Conservation (phyloP, 1,140 invertebrate genomes). For the Galleria mellonella region DNA sequence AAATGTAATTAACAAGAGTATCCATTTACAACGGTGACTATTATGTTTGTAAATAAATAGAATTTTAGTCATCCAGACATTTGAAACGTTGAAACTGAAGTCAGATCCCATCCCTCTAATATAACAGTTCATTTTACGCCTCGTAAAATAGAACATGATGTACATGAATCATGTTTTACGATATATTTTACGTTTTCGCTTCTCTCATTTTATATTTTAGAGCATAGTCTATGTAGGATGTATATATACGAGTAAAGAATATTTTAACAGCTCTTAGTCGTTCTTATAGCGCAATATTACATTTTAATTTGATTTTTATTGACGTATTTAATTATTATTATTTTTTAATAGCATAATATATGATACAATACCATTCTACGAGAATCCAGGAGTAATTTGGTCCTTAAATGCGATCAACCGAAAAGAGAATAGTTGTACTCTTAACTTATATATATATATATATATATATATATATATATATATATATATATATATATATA, state of each 20-base stretch:
- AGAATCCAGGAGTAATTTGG: no score
- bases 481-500: no score
- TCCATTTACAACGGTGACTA: no score
- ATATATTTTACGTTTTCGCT: conserved; percentile 31
- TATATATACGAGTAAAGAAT: conserved; percentile 1
- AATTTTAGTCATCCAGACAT: no score
- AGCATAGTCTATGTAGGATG: conserved; percentile 2
- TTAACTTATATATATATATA: no score
- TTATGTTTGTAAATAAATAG: no score
- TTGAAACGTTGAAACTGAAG: no score
- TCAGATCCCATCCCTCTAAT: neutral
- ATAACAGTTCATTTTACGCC: conserved; percentile 35
- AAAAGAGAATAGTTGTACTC: no score
- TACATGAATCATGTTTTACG: conserved; percentile 38
- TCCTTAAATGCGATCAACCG: no score
- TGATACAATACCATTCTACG: neutral
- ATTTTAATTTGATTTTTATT: neutral
- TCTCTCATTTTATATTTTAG: conserved; percentile 22
- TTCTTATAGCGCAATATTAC: no score
- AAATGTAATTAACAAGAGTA: no score
- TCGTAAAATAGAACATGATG: conserved; percentile 38
- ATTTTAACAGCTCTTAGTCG: neutral
- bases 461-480: no score
- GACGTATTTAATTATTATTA: neutral
- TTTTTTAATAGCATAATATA: neutral